phyloP scores from a whole-genome alignment of 2,797 vertebrate species.

The Microcaecilia unicolor region DNA sequence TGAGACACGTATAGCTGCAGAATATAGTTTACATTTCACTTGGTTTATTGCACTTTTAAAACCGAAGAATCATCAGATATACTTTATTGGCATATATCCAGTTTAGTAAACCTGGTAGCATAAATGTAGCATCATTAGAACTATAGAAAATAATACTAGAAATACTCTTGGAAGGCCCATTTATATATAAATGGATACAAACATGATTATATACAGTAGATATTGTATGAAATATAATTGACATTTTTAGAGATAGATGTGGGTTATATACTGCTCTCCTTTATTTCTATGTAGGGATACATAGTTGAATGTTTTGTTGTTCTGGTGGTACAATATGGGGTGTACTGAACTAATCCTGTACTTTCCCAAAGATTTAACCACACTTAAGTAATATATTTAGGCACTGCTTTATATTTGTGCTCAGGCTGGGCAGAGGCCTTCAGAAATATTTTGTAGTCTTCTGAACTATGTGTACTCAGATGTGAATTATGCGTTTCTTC shows the following conservation, averaged over 20 bases:
- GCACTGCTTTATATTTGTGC: no score
- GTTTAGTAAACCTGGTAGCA: conserved; percentile 36
- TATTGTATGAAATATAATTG: conserved; percentile 10
- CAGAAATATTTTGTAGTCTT: no score
- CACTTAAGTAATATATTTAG: no score
- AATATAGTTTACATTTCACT: conserved; percentile 10
- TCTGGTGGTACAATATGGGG: no score
- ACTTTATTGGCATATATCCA: conserved; percentile 16
- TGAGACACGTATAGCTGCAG: conserved; percentile 4
- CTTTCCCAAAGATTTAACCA: no score
- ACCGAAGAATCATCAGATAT: conserved; percentile 10
- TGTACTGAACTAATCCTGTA: no score
- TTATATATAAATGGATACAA: conserved; percentile 9
- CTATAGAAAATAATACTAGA: conserved; percentile 10
- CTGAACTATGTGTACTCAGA: no score
- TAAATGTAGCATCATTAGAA: conserved; percentile 41
- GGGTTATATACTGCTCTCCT: not conserved
- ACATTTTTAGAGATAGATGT: conserved; percentile 8
- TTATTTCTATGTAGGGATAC: not conserved
- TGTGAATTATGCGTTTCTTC: conserved; percentile 10
- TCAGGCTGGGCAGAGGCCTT: no score
- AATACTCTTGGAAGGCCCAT: not conserved
- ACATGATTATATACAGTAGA: conserved; percentile 20
- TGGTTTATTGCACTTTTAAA: not conserved
- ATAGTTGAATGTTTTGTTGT: conserved; percentile 3